Percentiles rank a stretch among this genome's conserved stretches.
These are phyloP conservation scores for Halocynthia roretzi DNA, from an alignment of 23 tunicate genomes.

Conservation along the genomic window DNA sequence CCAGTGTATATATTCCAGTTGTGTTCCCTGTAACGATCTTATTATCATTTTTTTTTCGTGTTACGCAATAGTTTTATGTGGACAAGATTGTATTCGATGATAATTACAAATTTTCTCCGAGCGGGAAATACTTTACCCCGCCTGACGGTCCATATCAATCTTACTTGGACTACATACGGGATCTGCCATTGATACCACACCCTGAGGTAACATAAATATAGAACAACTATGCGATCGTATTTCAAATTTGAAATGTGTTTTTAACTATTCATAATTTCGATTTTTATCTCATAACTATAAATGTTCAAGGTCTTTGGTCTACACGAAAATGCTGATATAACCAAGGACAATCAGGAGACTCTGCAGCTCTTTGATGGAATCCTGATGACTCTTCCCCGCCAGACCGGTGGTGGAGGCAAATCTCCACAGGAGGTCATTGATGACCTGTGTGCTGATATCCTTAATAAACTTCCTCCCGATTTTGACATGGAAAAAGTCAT, in stretches of 20 bases:
- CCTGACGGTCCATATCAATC: constrained; percentile 60
- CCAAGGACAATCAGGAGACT: constrained; percentile 93
- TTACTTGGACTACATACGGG: constrained; percentile 80
- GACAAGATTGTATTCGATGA: constrained; percentile 71
- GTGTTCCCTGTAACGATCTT: not conserved
- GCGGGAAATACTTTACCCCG: constrained; percentile 75
- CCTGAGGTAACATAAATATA: constrained; percentile 64
- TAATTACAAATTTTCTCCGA: constrained; percentile 73
- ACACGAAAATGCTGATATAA: constrained; percentile 97
- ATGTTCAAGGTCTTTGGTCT: constrained; percentile 83
- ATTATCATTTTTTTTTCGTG: not conserved
- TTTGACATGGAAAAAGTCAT: constrained; percentile 85
- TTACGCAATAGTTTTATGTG: constrained; percentile 34
- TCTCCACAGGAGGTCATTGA: constrained; percentile 90
- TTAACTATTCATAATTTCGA: not conserved
- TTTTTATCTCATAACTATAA: not conserved
- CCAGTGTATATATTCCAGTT: not conserved
- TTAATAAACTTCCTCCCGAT: constrained; percentile 78
- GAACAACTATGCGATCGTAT: not conserved
- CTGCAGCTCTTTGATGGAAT: constrained; percentile 87
- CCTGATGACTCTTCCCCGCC: constrained; percentile 91
- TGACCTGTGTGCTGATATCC: constrained; percentile 81
- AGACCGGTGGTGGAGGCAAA: constrained; percentile 77
- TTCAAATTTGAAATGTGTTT: not conserved
- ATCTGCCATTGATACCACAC: constrained; percentile 80